phyloP scores from a whole-genome alignment of 2,888 invertebrate genomes.

The Sarcophaga caerulescens region DNA sequence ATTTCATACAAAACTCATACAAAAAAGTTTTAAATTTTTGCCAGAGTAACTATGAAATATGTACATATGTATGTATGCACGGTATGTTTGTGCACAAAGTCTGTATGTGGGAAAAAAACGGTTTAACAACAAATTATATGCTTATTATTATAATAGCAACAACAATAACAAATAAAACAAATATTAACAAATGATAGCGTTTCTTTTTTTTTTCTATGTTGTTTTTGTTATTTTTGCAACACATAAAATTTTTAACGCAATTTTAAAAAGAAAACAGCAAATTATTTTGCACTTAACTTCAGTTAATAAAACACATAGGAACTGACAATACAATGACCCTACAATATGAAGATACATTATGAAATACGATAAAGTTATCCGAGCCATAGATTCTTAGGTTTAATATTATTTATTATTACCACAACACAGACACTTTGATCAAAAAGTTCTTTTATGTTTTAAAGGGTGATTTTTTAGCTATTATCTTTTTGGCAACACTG shows the following conservation, averaged over 20 bases:
- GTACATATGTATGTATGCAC: not conserved
- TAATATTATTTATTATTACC: too few relatives aligned
- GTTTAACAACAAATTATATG: slow-evolving; percentile 37
- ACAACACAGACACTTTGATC: too few relatives aligned
- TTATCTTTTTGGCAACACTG: too few relatives aligned
- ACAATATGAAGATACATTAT: too few relatives aligned
- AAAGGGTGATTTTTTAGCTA: too few relatives aligned
- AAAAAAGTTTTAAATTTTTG: too few relatives aligned
- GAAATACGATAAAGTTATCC: too few relatives aligned
- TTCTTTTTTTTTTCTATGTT: too few relatives aligned
- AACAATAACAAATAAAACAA: slow-evolving; percentile 5
- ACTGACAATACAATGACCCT: too few relatives aligned
- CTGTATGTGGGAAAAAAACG: not conserved
- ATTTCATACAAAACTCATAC: not conserved
- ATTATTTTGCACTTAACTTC: not conserved
- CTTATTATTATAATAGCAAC: slow-evolving; percentile 26
- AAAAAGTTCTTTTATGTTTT: too few relatives aligned
- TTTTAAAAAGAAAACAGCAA: not conserved
- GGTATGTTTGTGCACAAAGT: not conserved
- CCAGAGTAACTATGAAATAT: not conserved
- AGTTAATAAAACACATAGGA: not conserved
- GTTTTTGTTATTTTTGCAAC: not conserved
- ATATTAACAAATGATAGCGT: slow-evolving; percentile 7
- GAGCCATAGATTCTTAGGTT: too few relatives aligned
- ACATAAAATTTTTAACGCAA: slow-evolving; percentile 14